These are phyloP conservation scores for Typhlomys cinereus DNA, from an alignment of 2,113 vertebrate genomes.

Conservation along the genomic window DNA sequence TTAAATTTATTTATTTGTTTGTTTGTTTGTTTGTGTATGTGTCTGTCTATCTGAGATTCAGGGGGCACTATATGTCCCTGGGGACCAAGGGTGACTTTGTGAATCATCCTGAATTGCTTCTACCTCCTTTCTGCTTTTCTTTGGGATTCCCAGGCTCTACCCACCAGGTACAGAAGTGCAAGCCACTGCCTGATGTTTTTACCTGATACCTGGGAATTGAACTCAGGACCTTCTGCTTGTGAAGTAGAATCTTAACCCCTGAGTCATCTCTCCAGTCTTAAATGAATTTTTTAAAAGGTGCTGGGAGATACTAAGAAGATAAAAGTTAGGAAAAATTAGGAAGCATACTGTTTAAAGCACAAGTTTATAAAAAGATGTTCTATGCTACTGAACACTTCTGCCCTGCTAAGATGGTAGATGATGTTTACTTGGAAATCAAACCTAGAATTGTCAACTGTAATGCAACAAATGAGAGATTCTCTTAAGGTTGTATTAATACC, in stretches of 20 bases:
- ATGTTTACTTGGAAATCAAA: background rate
- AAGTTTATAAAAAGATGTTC: background rate
- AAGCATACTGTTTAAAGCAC: background rate
- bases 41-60: no score
- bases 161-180: no score
- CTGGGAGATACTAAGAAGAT: background rate
- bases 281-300: background rate
- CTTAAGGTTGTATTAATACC: background rate
- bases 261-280: background rate
- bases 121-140: no score
- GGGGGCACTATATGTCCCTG: no score
- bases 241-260: no score
- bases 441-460: background rate
- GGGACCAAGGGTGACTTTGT: no score
- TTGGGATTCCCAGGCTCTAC: no score
- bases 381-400: background rate
- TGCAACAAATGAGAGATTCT: background rate
- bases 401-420: background rate
- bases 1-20: background rate
- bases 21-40: no score
- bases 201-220: no score
- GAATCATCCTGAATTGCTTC: no score
- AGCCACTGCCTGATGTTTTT: no score
- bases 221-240: no score
- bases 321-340: background rate